Conservation (phyloP, 2,797 vertebrate species). For the Pangasius krempfi region DNA sequence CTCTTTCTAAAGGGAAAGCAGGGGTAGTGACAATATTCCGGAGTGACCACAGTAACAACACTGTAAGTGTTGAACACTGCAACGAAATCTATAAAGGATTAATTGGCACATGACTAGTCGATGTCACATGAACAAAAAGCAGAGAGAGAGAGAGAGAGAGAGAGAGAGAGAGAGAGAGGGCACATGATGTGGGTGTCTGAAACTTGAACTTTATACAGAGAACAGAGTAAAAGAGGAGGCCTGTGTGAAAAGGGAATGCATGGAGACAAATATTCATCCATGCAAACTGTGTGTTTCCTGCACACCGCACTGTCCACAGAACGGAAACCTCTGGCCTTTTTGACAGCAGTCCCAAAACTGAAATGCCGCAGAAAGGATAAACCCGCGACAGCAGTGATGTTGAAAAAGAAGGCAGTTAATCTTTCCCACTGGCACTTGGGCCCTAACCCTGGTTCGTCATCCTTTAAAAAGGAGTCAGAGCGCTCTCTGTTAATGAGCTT, state of each 20-base stretch:
- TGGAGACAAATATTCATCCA: not conserved
- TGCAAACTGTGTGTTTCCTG: not conserved
- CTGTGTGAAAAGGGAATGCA: not conserved
- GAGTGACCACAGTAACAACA: not conserved
- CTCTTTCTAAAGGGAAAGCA: conserved; percentile 1
- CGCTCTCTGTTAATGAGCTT: not conserved
- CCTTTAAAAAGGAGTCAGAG: not conserved
- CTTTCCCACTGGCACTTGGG: not conserved
- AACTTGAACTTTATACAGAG: not conserved
- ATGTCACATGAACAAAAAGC: not conserved
- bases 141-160: not conserved
- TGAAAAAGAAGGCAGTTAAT: not conserved
- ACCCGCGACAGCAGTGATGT: conserved; percentile 6
- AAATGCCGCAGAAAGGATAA: conserved; percentile 5
- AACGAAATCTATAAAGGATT: not conserved
- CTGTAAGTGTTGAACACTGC: not conserved
- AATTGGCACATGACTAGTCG: not conserved
- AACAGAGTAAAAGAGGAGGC: not conserved
- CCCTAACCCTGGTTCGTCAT: not conserved
- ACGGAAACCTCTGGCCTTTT: conserved; percentile 23
- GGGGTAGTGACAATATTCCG: not conserved
- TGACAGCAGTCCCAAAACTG: not conserved
- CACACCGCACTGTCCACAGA: conserved; percentile 24
- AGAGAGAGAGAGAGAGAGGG: not conserved
- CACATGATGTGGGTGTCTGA: conserved; percentile 1